phyloP scores from a whole-genome alignment of 1,140 invertebrate species.

The Druon quercuslanigerum region DNA sequence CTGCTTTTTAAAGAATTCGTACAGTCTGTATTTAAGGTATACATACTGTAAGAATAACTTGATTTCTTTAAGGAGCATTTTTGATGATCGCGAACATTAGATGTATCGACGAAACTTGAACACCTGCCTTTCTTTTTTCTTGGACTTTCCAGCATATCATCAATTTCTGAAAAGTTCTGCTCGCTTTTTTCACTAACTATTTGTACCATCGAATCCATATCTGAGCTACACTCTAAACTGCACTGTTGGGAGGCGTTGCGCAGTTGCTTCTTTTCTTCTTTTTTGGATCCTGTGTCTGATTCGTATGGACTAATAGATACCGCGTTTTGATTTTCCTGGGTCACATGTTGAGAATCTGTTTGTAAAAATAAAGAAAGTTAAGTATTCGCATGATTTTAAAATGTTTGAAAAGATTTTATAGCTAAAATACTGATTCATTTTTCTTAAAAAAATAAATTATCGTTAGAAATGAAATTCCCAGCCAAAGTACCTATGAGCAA shows the following conservation, averaged over 20 bases:
- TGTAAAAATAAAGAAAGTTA: not conserved
- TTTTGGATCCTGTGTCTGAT: constrained; percentile 74
- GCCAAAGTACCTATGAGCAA: too few relatives aligned
- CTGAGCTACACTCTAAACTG: constrained; percentile 84
- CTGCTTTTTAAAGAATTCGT: constrained; percentile 52
- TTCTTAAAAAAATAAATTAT: too few relatives aligned
- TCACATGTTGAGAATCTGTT: constrained; percentile 22
- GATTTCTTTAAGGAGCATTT: constrained; percentile 45
- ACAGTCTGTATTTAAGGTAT: constrained; percentile 59
- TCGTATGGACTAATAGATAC: constrained; percentile 59
- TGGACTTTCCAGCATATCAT: constrained; percentile 51
- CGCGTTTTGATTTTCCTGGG: constrained; percentile 55
- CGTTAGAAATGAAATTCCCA: too few relatives aligned
- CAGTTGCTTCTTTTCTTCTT: constrained; percentile 73
- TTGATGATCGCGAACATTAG: constrained; percentile 33
- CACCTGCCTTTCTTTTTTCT: constrained; percentile 35
- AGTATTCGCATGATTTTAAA: too few relatives aligned
- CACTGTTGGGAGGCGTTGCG: constrained; percentile 78
- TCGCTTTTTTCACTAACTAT: constrained; percentile 73
- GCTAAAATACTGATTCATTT: too few relatives aligned
- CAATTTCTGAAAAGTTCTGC: constrained; percentile 69
- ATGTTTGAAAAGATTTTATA: too few relatives aligned
- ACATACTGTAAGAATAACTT: constrained; percentile 65
- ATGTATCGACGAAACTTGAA: constrained; percentile 48
- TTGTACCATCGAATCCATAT: constrained; percentile 82